These are phyloP conservation scores for Harlomillsia oculata DNA, from an alignment of 1,140 invertebrate species.

Conservation along the genomic window DNA sequence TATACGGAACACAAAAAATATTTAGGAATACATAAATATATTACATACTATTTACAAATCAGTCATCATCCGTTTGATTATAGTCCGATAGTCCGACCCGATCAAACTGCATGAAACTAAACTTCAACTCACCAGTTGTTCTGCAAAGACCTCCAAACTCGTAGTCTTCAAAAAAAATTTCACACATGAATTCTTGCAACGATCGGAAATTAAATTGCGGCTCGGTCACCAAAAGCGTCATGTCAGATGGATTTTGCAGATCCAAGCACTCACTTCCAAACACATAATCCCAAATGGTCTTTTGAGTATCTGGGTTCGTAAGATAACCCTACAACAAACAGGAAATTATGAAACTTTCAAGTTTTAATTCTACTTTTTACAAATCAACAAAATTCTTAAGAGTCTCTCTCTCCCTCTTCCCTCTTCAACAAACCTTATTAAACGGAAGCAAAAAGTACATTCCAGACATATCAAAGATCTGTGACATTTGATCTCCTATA, in stretches of 20 bases:
- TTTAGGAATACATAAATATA: no score
- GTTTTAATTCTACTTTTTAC: background rate
- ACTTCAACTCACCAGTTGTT: slow-evolving; percentile 59
- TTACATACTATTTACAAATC: no score
- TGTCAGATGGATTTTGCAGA: slow-evolving; percentile 63
- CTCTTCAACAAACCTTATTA: slow-evolving; percentile 58
- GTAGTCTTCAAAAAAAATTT: slow-evolving; percentile 97
- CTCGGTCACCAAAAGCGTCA: slow-evolving; percentile 81
- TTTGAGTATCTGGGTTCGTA: slow-evolving; percentile 90
- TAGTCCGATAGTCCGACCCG: no score
- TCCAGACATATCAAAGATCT: slow-evolving; percentile 89
- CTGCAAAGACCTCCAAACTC: slow-evolving; percentile 75
- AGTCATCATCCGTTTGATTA: no score
- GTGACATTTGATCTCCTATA: slow-evolving; percentile 85
- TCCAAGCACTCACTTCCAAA: slow-evolving; percentile 81
- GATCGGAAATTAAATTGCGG: slow-evolving; percentile 88
- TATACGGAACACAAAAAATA: slow-evolving; percentile 35
- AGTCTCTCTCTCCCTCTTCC: background rate
- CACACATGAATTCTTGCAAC: slow-evolving; percentile 84
- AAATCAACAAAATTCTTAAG: background rate
- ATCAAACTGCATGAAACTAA: no score
- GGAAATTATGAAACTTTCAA: slow-evolving; percentile 4
- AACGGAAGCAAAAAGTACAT: slow-evolving; percentile 89
- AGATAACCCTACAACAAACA: slow-evolving; percentile 61
- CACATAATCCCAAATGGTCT: slow-evolving; percentile 91